These are phyloP conservation scores for Pomatorhinus ruficollis DNA, from an alignment of 2,113 vertebrate genomes.

Conservation along the genomic window DNA sequence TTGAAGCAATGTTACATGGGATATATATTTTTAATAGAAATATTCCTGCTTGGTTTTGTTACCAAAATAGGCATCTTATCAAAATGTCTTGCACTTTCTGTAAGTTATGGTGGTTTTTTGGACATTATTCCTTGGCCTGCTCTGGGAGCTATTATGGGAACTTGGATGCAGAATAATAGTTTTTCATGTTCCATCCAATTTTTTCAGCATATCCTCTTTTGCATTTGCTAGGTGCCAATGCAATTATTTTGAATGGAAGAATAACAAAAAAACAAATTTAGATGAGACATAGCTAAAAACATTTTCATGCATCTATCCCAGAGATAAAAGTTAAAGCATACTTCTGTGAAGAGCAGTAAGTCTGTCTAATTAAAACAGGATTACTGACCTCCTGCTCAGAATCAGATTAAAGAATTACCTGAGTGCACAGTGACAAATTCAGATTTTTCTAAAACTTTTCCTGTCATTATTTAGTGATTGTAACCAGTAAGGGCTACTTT, in stretches of 20 bases:
- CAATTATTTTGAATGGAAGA: constrained; percentile 25
- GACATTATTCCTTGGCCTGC: neutral
- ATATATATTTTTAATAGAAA: neutral
- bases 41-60: neutral
- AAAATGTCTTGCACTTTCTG: neutral
- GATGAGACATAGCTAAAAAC: neutral
- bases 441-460: neutral
- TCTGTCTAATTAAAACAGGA: neutral
- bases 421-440: neutral
- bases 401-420: neutral
- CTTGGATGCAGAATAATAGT: neutral
- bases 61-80: neutral
- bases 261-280: neutral
- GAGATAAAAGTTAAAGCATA: neutral
- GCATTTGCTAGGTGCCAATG: neutral
- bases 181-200: neutral
- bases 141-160: neutral
- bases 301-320: neutral
- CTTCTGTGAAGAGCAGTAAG: neutral
- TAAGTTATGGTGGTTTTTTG: neutral
- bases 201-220: neutral
- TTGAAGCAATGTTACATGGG: neutral
- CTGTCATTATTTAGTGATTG: neutral
- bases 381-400: neutral
- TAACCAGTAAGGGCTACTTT: neutral